phyloP scores from a whole-genome alignment of 2,888 invertebrate species.

The Neoaliturus tenellus region DNA sequence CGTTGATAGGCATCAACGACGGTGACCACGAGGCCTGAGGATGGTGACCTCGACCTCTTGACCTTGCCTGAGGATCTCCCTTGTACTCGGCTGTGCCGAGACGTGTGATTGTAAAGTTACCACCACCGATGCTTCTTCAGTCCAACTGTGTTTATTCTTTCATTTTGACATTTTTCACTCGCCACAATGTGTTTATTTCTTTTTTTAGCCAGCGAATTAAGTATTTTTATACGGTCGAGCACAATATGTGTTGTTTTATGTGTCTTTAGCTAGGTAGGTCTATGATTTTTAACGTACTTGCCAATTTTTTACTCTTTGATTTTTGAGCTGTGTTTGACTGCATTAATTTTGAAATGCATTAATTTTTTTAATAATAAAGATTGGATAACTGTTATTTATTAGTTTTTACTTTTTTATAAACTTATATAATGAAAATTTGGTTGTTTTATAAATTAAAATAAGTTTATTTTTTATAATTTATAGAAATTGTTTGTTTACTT shows the following conservation, averaged over 20 bases:
- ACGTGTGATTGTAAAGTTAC: conserved; percentile 36
- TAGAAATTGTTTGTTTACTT: neutral
- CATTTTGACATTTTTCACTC: neutral
- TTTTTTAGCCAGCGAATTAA: neutral
- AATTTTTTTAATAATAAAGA: neutral
- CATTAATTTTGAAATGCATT: neutral
- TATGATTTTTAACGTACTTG: neutral
- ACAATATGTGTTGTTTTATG: conserved; percentile 9
- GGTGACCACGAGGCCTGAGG: conserved; percentile 76
- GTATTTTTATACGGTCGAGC: conserved; percentile 11
- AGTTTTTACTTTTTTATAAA: no score
- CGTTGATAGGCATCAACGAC: conserved; percentile 78
- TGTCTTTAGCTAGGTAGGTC: neutral
- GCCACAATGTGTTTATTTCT: neutral
- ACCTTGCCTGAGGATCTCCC: conserved; percentile 10
- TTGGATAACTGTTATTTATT: no score
- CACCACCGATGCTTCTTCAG: neutral
- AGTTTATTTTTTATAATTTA: neutral
- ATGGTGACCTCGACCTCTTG: conserved; percentile 5
- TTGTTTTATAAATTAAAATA: neutral
- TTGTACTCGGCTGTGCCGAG: neutral
- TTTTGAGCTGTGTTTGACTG: neutral
- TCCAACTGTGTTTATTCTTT: neutral
- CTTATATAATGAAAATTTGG: no score
- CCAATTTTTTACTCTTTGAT: conserved; percentile 3